A percentile compares a stretch with the other conserved stretches of the same genome.
phyloP scores from a whole-genome alignment of 2,797 vertebrate species.

The Falco rusticolus region DNA sequence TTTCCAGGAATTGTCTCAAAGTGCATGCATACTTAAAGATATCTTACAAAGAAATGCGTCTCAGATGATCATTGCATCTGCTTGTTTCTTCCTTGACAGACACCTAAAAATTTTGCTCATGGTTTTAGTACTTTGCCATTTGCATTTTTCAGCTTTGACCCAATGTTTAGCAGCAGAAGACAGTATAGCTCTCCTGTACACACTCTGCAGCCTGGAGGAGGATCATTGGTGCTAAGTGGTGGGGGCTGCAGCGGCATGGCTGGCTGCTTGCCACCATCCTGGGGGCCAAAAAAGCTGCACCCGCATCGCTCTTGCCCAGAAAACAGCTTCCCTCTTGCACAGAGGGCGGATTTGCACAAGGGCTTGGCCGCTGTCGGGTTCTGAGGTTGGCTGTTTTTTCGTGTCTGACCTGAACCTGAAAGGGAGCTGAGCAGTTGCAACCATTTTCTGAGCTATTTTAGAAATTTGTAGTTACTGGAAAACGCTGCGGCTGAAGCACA shows the following conservation, averaged over 20 bases:
- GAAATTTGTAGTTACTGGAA: background rate
- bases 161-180: background rate
- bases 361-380: rapidly evolving
- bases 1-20: conserved; percentile 25
- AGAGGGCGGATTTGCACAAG: background rate
- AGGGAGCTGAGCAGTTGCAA: background rate
- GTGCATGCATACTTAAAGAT: background rate
- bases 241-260: rapidly evolving
- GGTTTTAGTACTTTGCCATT: background rate
- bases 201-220: background rate
- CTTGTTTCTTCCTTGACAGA: background rate
- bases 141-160: background rate
- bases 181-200: background rate
- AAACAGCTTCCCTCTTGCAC: background rate
- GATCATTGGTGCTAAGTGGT: background rate
- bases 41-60: background rate
- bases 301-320: rapidly evolving
- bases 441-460: background rate
- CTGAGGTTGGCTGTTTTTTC: background rate
- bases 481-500: rapidly evolving
- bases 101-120: background rate
- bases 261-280: rapidly evolving
- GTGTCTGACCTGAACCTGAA: background rate
- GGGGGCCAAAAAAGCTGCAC: background rate
- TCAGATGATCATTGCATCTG: background rate